Base-by-base conservation (phyloP, 2,113 vertebrate species). In the Barbus barbus region DNA sequence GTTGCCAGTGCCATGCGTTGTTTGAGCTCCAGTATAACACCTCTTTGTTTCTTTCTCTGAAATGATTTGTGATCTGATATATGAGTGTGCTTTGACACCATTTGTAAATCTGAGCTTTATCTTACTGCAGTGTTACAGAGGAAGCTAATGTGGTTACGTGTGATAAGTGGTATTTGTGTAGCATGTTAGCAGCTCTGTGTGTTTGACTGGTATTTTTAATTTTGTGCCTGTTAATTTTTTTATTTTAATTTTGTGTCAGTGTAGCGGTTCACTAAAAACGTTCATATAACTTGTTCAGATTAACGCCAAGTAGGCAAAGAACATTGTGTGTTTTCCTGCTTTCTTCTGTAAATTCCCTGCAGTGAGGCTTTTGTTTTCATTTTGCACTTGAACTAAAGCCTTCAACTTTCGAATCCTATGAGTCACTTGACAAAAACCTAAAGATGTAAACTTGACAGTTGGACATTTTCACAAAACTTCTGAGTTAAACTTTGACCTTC, bases 81-180 rank as follows among this genome's bases (percentile, higher is more conserved):
- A 9, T 20, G 48, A 31, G 9, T 76, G 48, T 53, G 73, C 26
- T 53, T 53, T 75, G 73, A 75, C 73, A 22, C 3, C 1, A 22
- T 33, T 76, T 76, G 46, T 20, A 18, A 33, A 31, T 22, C 48
- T 61, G 76, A 41, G 76, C 56, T 33, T 61, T 61, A 36, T 61
- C 22, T 77, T 36, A 41, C 53, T 60, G 53, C 33, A 78, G 33
- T 61, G 22, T 78, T 60, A 41, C 76, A 41, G 36, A 61, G 56
- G 56, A 78, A 78, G 56, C 20, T 41, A 24, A 18, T 61, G 33
- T 41, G 53, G 53, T 7, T 11, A 33, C 9, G 6, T 76, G 16
- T 76, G 46, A 53, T 75, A 75, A n/a, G 22, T 72, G 69, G 20
- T 72, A 24, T 69, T 69, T 69, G 31, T 36, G 31, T 69, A 20